These are phyloP conservation scores for Micrasema minimum DNA, from an alignment of 1,140 invertebrate genomes.

Conservation along the genomic window DNA sequence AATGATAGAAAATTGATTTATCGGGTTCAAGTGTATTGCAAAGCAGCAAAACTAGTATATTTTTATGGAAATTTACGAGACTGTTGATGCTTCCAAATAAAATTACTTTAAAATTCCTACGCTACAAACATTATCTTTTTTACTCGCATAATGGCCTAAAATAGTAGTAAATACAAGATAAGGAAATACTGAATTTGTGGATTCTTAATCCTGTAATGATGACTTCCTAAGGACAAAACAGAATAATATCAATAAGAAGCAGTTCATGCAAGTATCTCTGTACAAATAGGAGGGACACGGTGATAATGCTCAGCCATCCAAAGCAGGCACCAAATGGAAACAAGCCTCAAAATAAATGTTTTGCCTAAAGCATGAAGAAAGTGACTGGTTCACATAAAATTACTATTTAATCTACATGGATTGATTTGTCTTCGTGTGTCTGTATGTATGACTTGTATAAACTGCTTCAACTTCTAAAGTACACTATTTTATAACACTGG, in stretches of 20 bases:
- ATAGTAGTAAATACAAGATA: too few relatives aligned
- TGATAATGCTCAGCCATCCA: slow-evolving; percentile 23
- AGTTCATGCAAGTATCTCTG: slow-evolving; percentile 39
- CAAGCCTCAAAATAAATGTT: slow-evolving; percentile 9
- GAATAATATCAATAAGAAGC: slow-evolving; percentile 24
- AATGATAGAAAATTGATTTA: too few relatives aligned
- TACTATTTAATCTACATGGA: slow-evolving; percentile 11
- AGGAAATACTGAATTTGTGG: too few relatives aligned
- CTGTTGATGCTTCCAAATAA: too few relatives aligned
- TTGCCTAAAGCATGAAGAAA: slow-evolving; percentile 20
- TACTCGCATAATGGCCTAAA: too few relatives aligned
- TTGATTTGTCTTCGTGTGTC: neutral
- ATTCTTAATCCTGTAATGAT: too few relatives aligned
- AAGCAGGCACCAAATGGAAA: slow-evolving; percentile 24
- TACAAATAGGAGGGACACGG: slow-evolving; percentile 21
- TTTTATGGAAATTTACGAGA: too few relatives aligned
- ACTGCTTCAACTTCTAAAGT: slow-evolving; percentile 18
- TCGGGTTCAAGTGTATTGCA: too few relatives aligned
- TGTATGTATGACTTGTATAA: slow-evolving; percentile 24
- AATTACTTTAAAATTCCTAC: too few relatives aligned
- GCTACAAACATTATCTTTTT: too few relatives aligned
- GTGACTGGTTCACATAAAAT: neutral
- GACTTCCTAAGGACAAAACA: too few relatives aligned
- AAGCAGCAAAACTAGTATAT: too few relatives aligned
- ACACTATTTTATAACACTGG: neutral